These are phyloP conservation scores for Nymphalis urticae DNA, from an alignment of 2,888 invertebrate species.

Conservation along the genomic window DNA sequence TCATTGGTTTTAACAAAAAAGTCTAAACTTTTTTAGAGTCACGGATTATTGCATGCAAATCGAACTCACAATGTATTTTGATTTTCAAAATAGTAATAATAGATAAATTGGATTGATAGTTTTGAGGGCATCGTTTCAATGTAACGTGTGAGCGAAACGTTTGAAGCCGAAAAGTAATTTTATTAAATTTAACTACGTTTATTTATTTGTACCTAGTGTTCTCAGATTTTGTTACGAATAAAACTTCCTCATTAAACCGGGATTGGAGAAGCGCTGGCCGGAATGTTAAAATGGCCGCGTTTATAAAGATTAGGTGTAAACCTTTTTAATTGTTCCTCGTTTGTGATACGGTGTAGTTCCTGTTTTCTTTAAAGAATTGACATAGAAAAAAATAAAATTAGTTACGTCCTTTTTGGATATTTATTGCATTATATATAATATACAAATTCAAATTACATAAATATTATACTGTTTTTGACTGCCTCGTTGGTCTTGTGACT, in stretches of 20 bases:
- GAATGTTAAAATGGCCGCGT: conserved; percentile 43
- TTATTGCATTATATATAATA: no score
- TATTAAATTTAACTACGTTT: neutral
- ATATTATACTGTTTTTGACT: no score
- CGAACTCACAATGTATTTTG: neutral
- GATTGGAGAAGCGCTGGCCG: conserved; percentile 43
- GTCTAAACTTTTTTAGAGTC: neutral
- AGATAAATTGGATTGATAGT: no score
- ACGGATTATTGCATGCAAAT: conserved; percentile 4
- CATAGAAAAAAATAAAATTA: no score
- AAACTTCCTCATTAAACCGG: conserved; percentile 26
- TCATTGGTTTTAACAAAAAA: neutral
- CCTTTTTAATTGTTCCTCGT: conserved; percentile 44
- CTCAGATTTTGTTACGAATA: conserved; percentile 11
- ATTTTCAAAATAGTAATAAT: neutral
- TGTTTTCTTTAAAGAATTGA: neutral
- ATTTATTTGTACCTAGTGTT: neutral
- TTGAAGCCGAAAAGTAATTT: no score
- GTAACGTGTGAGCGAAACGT: no score
- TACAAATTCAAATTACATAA: no score
- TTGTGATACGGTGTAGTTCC: conserved; percentile 18
- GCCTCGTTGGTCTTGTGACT: no score
- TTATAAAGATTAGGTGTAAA: conserved; percentile 47
- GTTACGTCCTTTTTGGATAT: no score
- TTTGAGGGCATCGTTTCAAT: no score